Evolutionary conservation across 2,797 vertebrate species (phyloP).

Genomic region (Sciurus vulgaris): DNA sequence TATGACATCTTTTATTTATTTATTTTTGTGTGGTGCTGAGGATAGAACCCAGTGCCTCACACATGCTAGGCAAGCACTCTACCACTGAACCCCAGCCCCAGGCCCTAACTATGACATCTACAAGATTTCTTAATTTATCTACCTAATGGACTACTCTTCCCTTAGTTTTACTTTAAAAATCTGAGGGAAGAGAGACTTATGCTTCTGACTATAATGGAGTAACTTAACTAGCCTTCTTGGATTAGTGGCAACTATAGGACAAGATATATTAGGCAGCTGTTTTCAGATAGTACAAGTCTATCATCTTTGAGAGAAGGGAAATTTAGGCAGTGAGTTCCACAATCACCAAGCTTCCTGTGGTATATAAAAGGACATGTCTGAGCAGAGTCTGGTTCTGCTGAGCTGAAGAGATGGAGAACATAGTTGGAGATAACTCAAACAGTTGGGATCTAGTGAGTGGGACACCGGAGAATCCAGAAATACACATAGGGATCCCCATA

Average conservation of each 20-base stretch:
- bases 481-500: neutral
- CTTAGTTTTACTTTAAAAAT: constrained; percentile 22
- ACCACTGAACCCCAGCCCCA: too few species aligned
- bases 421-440: neutral
- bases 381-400: neutral
- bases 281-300: neutral
- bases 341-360: neutral
- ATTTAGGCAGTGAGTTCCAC: neutral
- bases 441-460: neutral
- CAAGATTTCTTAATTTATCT: constrained; percentile 11
- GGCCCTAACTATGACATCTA: neutral
- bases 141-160: neutral
- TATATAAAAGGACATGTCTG: neutral
- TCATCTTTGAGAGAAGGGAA: neutral
- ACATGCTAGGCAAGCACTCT: too few species aligned
- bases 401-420: neutral
- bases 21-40: too few species aligned
- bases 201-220: neutral
- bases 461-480: neutral
- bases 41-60: too few species aligned
- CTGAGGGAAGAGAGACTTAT: neutral
- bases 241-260: neutral
- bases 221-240: neutral
- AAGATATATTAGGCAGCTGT: neutral
- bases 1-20: too few species aligned